These are phyloP conservation scores for Siniperca chuatsi DNA, from an alignment of 2,113 vertebrate species.

Conservation along the genomic window DNA sequence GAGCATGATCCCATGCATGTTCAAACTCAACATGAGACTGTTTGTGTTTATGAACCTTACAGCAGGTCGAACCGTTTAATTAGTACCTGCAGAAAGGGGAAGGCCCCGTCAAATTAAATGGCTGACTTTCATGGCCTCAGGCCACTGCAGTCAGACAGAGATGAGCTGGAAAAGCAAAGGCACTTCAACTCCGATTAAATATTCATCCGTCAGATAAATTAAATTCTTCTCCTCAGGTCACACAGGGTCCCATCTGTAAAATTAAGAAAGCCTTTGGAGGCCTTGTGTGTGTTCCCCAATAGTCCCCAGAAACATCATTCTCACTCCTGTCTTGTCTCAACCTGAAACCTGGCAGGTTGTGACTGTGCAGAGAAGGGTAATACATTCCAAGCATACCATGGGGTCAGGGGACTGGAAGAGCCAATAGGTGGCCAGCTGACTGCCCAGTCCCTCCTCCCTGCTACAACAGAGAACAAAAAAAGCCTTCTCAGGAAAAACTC, in stretches of 20 bases:
- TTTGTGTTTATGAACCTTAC: slow-evolving; percentile 36
- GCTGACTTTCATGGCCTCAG: slow-evolving; percentile 66
- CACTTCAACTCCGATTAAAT: slow-evolving; percentile 61
- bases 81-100: slow-evolving; percentile 54
- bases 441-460: slow-evolving; percentile 64
- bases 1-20: slow-evolving; percentile 36
- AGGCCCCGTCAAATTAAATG: slow-evolving; percentile 66
- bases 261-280: background rate
- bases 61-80: slow-evolving; percentile 44
- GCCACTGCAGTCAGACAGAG: slow-evolving; percentile 68
- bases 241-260: background rate
- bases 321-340: slow-evolving; percentile 83
- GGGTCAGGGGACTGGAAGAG: slow-evolving; percentile 82
- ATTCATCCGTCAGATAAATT: slow-evolving; percentile 48
- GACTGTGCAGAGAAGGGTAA: slow-evolving; percentile 76
- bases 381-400: slow-evolving; percentile 85
- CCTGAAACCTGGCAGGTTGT: slow-evolving; percentile 84
- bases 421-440: slow-evolving; percentile 83
- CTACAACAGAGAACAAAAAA: slow-evolving; percentile 69
- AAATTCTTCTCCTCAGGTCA: slow-evolving; percentile 15
- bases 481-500: slow-evolving; percentile 53
- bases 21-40: slow-evolving; percentile 36
- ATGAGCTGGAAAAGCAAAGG: slow-evolving; percentile 51
- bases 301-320: slow-evolving; percentile 44
- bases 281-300: slow-evolving; percentile 15